Conservation (phyloP, 2,113 vertebrate species). For the Myrmecobius fasciatus region DNA sequence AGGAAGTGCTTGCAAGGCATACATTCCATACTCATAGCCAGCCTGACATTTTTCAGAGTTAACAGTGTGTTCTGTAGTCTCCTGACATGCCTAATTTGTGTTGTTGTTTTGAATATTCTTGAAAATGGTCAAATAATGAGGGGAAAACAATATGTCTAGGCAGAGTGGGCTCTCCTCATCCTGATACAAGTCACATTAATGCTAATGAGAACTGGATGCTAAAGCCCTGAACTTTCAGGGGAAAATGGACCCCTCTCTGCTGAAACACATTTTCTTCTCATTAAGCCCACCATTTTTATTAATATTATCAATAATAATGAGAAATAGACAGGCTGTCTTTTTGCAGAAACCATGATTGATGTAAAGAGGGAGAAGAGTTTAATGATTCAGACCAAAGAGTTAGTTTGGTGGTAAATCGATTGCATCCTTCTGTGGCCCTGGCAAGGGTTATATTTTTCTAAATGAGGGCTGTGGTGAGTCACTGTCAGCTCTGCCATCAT, state of each 20-base stretch:
- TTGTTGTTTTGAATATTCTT: slow-evolving; percentile 67
- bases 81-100: slow-evolving; percentile 31
- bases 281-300: slow-evolving; percentile 60
- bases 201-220: slow-evolving; percentile 56
- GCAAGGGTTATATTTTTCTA: slow-evolving; percentile 53
- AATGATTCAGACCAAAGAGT: slow-evolving; percentile 48
- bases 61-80: slow-evolving; percentile 28
- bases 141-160: slow-evolving; percentile 48
- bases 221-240: slow-evolving; percentile 31
- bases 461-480: slow-evolving; percentile 24
- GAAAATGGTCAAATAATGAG: slow-evolving; percentile 64
- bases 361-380: neutral
- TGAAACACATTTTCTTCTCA: slow-evolving; percentile 60
- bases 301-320: slow-evolving; percentile 68
- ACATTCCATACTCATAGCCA: slow-evolving; percentile 36
- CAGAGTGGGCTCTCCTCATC: slow-evolving; percentile 2
- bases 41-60: slow-evolving; percentile 43
- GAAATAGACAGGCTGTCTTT: slow-evolving; percentile 57
- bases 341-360: slow-evolving; percentile 54
- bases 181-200: slow-evolving; percentile 56
- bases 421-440: slow-evolving; percentile 18
- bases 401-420: slow-evolving; percentile 43
- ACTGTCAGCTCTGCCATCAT: neutral
- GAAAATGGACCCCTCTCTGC: slow-evolving; percentile 12
- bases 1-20: neutral